Evolutionary conservation across 2,797 vertebrate species (phyloP), one percentile per base, ranked within the genome.

Genomic region (Hydrocynus forskahlii): DNA sequence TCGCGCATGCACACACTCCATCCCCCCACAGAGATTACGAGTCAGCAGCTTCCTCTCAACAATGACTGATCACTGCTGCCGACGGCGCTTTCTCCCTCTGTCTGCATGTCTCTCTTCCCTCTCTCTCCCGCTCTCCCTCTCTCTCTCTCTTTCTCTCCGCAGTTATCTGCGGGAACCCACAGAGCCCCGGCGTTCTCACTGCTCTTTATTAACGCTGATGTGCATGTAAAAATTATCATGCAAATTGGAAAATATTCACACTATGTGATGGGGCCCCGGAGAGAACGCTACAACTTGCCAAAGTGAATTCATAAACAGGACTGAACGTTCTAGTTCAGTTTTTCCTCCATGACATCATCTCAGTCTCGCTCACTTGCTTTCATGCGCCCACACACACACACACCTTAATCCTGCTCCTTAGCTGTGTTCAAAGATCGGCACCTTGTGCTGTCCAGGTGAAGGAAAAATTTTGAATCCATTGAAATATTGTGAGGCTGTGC

Each of bases 21-120:
- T 83, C 87, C 87, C 89, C 89, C 87, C 81, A 79, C 84, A 85
- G 84, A 91, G 88, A 89, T 91, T 90, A 87, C 80, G 88, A 92
- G 91, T 93, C 91, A 93, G 93, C 91, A 92, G 89, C 91, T 91
- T 92, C 88, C 85, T 87, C 83, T 81, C 86, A 87, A 90, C 88
- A 91, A 86, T 91, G 89, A 92, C 86, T 84, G 88, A 91, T 92
- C 85, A 80, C 76, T 84, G 82, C 87, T 86, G 75, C 87, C 84
- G 83, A 82, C 78, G 71, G 81, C 77, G 52, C 67, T 25, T 52
- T 72, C 71, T 83, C 64, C 54, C 69, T 70, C 59, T 68, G 79
- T 78, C 78, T 80, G 62, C 40, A 25, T 25, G 25, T 63, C 60
- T 63, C 60, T 25, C n/a, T 23, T 79, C 48, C 79, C 66, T 73